These are phyloP conservation scores for Dromococcyx pavoninus DNA, from an alignment of 2,797 vertebrate genomes.

Conservation along the genomic window DNA sequence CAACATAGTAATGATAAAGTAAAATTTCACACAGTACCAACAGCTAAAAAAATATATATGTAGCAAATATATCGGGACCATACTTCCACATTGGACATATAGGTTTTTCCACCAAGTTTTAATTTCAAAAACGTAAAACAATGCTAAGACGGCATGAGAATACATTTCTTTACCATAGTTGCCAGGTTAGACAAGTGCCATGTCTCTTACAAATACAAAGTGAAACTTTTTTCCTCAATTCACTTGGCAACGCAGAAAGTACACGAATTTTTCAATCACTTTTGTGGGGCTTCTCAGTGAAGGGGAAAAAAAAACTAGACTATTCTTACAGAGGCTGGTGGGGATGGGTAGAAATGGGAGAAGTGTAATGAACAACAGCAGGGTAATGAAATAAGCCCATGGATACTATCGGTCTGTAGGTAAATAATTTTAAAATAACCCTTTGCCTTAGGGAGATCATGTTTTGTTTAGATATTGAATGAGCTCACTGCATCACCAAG, in stretches of 20 bases:
- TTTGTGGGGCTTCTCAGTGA: background rate
- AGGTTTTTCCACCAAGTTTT: background rate
- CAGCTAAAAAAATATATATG: background rate
- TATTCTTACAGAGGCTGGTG: background rate
- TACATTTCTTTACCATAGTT: background rate
- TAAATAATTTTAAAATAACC: background rate
- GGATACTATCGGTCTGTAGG: background rate
- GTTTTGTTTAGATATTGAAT: background rate
- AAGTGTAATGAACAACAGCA: background rate
- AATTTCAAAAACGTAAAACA: background rate
- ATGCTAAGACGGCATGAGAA: background rate
- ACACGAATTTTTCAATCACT: background rate
- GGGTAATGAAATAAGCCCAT: background rate
- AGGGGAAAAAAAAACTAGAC: background rate
- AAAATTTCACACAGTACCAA: background rate
- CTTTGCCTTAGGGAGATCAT: background rate
- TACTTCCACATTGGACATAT: background rate
- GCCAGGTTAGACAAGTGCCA: background rate
- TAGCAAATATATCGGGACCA: background rate
- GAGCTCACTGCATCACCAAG: background rate
- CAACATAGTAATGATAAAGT: background rate
- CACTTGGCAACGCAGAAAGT: background rate
- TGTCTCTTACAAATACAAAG: background rate
- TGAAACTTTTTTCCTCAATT: background rate
- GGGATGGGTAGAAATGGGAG: background rate